Percentiles rank a stretch among this genome's conserved stretches.
Conservation (phyloP, 2,888 invertebrate species). For the Limenitis camilla region DNA sequence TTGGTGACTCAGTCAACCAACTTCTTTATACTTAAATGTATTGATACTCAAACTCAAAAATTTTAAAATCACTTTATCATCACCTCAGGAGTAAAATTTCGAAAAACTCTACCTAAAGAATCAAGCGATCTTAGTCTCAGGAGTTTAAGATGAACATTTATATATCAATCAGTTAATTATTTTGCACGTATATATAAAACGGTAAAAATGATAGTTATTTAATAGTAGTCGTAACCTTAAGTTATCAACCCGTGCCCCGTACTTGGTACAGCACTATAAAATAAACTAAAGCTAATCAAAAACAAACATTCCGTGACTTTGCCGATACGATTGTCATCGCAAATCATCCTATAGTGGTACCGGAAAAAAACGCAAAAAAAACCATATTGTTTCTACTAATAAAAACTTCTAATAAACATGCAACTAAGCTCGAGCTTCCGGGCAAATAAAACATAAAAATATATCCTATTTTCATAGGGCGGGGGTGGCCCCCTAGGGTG, state of each 20-base stretch:
- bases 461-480: slow-evolving; percentile 75
- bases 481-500: slow-evolving; percentile 43
- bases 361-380: slow-evolving; percentile 41
- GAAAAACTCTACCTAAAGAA: no score
- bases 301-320: slow-evolving; percentile 59
- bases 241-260: background rate
- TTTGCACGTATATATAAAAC: no score
- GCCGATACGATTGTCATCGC: slow-evolving; percentile 51
- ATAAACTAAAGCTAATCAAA: slow-evolving; percentile 32
- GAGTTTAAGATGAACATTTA: no score
- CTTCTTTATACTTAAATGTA: no score
- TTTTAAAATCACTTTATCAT: no score
- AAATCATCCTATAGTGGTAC: slow-evolving; percentile 41
- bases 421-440: slow-evolving; percentile 74
- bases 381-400: slow-evolving; percentile 68
- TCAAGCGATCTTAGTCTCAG: no score
- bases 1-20: background rate
- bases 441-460: slow-evolving; percentile 75
- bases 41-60: no score
- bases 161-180: no score
- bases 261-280: slow-evolving; percentile 12
- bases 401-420: slow-evolving; percentile 75
- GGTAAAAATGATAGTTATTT: no score
- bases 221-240: background rate
- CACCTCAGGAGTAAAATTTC: no score